These are phyloP conservation scores for Sprattus sprattus DNA, from an alignment of 2,113 vertebrate genomes.

Conservation along the genomic window DNA sequence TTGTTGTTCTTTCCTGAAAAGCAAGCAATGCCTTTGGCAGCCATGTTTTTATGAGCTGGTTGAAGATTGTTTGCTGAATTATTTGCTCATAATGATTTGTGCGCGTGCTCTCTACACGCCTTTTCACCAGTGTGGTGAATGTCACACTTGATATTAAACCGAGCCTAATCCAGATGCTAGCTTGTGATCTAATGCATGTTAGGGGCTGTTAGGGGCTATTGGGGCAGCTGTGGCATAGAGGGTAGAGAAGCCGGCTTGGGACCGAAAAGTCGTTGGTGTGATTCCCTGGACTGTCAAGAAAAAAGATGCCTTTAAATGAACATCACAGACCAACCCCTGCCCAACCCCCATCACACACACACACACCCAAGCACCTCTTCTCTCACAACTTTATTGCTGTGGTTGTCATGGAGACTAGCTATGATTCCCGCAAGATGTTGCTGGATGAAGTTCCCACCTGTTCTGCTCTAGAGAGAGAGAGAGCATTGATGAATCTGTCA, in stretches of 20 bases:
- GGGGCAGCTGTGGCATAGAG: no score
- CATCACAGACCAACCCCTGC: not conserved
- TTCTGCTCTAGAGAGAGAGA: not conserved
- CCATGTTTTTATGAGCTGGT: not conserved
- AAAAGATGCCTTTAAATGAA: not conserved
- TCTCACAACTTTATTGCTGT: not conserved
- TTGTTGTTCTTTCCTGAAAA: not conserved
- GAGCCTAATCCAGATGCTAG: not conserved
- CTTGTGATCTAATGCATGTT: not conserved
- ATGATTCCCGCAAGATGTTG: not conserved
- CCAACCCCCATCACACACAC: not conserved
- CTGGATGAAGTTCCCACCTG: not conserved
- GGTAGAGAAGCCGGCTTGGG: no score
- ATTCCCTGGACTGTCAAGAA: no score
- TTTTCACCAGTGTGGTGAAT: not conserved
- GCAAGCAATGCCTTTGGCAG: not conserved
- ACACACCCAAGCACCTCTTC: not conserved
- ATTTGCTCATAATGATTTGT: not conserved
- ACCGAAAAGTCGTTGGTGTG: no score
- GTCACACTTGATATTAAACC: not conserved
- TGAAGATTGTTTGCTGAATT: not conserved
- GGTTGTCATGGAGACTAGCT: constrained; percentile 10
- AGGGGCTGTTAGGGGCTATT: not conserved
- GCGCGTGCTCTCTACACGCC: not conserved
- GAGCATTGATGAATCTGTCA: not conserved